Conservation (phyloP, 2,888 invertebrate genomes). For the Cantharis flavilabris region DNA sequence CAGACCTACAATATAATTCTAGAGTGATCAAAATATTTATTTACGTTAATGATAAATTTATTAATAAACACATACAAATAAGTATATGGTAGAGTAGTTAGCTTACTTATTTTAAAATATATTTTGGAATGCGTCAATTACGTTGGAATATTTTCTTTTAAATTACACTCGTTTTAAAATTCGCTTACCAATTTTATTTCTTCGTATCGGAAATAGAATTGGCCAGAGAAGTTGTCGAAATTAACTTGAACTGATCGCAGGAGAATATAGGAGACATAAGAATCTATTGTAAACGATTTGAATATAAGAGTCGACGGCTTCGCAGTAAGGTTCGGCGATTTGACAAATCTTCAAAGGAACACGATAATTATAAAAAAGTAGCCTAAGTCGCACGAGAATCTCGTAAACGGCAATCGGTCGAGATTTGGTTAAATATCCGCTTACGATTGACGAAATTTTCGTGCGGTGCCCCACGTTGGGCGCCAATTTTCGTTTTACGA, state of each 20-base stretch:
- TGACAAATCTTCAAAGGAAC: background rate
- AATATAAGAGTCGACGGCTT: background rate
- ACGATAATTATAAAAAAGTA: background rate
- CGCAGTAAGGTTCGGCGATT: background rate
- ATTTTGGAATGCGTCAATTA: slow-evolving; percentile 26
- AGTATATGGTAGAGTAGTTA: slow-evolving; percentile 44
- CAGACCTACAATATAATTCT: slow-evolving; percentile 45
- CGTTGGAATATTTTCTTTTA: slow-evolving; percentile 8
- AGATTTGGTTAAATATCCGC: background rate
- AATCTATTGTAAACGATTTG: background rate
- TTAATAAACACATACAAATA: slow-evolving; percentile 52
- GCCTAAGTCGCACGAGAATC: background rate
- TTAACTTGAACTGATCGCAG: slow-evolving; percentile 7
- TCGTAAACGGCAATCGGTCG: background rate
- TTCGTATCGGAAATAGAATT: background rate
- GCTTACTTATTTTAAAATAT: slow-evolving; percentile 31
- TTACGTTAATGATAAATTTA: slow-evolving; percentile 46
- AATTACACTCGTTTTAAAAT: slow-evolving; percentile 7
- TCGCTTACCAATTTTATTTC: slow-evolving; percentile 6
- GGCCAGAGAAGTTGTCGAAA: background rate
- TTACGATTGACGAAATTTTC: background rate
- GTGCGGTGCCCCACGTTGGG: background rate
- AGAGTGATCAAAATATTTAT: slow-evolving; percentile 55
- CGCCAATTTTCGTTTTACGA: background rate
- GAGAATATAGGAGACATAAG: background rate